Evolutionary conservation across 1,140 invertebrate genomes (phyloP), one percentile per base, ranked within the genome.

Genomic region (Oryzaephilus surinamensis): DNA sequence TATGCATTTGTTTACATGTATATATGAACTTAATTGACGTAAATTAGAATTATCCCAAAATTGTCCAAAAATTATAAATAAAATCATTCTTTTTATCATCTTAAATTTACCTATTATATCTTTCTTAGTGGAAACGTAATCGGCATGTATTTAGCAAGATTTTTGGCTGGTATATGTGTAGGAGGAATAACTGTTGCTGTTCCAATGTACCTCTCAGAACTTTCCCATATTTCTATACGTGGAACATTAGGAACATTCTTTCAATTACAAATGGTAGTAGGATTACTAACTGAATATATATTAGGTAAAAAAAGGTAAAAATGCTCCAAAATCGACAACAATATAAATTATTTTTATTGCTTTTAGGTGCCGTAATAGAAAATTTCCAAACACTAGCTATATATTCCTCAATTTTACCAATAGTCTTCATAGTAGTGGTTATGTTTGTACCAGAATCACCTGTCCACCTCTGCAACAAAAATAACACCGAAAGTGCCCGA

Each of bases 361-460:
- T 50, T 51, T 11, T 31, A 55, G 53, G 47, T 5, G 86, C 85
- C 7, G 64, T 75, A 2, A 58, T 67, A 32, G 66, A 74, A 0
- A 63, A 67, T 12, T 86, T 78, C 72, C 66, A 64, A 13, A 64
- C 63, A 0, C 61, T 92, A 12, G 81, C 83, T 3, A 56, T 80
- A 3, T 53, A 79, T 10, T 84, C 79, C 38, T 71, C 75, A 0
- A 38, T 76, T 1, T 57, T 90, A 6, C 79, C 83, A 12, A 51
- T 81, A 2, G 29, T 81, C 0, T 75, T 84, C 18, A 54, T 83
- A 0, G 36, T 72, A 0, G 66, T 72, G 0, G 80, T 88, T 59
- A 58, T 76, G 21, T 78, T 72, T 52, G 72, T 90, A 62, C 87
- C 87, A 0, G 89, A 93, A 58, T 86, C 86, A 7, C 88, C 88